Evolutionary conservation across 1,140 invertebrate species (phyloP).

Genomic region (Pentalonia nigronervosa): DNA sequence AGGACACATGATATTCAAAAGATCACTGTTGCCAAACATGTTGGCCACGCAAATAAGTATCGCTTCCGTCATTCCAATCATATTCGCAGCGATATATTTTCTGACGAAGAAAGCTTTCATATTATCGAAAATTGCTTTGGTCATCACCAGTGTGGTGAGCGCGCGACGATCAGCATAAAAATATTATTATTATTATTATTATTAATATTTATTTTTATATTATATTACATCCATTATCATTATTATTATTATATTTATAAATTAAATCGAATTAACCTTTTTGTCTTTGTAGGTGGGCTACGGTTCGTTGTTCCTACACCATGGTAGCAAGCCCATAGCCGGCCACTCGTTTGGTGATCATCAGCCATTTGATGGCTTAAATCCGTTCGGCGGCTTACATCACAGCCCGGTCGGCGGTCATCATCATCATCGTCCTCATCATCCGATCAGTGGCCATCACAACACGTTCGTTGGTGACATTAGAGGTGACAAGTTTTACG

Average conservation of each 20-base stretch:
- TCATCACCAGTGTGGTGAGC: conserved; percentile 58
- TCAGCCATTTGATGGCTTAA: neutral
- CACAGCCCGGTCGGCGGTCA: neutral
- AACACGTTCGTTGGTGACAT: conserved; percentile 10
- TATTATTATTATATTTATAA: too few relatives aligned
- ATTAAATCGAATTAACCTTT: neutral
- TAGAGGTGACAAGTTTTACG: conserved; percentile 18
- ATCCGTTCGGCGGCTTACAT: neutral
- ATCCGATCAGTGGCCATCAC: neutral
- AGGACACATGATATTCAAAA: conserved; percentile 60
- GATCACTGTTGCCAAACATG: conserved; percentile 58
- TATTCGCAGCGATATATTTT: conserved; percentile 59
- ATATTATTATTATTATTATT: neutral
- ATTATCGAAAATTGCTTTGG: conserved; percentile 59
- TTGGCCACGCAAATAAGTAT: conserved; percentile 59
- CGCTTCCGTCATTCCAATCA: conserved; percentile 57
- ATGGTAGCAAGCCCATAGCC: neutral
- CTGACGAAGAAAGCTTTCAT: conserved; percentile 60
- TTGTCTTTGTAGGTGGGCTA: neutral
- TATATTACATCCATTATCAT: too few relatives aligned
- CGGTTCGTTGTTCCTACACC: conserved; percentile 6
- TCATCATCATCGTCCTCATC: neutral
- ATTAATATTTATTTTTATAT: too few relatives aligned
- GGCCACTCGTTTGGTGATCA: neutral
- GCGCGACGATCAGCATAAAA: neutral